Percentiles rank a stretch among this genome's conserved stretches.
Conservation (phyloP, 2,113 vertebrate species). For the Nibea albiflora region DNA sequence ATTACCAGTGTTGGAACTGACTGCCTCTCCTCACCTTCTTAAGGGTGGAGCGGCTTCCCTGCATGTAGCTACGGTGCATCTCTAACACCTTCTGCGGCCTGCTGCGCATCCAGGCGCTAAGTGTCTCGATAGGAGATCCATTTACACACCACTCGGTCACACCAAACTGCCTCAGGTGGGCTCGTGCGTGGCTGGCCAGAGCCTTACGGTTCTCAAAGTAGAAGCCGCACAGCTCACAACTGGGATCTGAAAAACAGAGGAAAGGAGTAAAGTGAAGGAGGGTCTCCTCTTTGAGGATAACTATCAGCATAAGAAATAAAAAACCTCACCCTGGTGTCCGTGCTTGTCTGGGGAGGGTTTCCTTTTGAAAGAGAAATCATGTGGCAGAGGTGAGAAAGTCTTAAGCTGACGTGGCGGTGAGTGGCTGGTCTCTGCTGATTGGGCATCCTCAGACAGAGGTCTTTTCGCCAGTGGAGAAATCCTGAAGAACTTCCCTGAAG, state of each 20-base stretch:
- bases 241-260: conserved; percentile 83
- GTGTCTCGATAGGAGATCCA: conserved; percentile 96
- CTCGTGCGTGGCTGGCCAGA: conserved; percentile 93
- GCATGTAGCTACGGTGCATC: conserved; percentile 94
- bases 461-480: conserved; percentile 85
- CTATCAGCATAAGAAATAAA: not conserved
- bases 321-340: conserved; percentile 85
- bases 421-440: conserved; percentile 54
- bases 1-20: not conserved
- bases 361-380: conserved; percentile 90
- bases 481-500: conserved; percentile 84
- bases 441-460: conserved; percentile 82
- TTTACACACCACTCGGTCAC: conserved; percentile 98
- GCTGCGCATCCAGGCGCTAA: conserved; percentile 97
- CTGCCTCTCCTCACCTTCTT: conserved; percentile 87
- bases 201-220: conserved; percentile 98
- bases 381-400: conserved; percentile 85
- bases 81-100: conserved; percentile 92
- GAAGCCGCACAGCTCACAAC: conserved; percentile 95
- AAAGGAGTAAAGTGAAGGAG: not conserved
- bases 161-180: conserved; percentile 95
- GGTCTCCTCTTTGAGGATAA: not conserved
- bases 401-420: conserved; percentile 70
- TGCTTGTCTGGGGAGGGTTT: conserved; percentile 89
- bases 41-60: conserved; percentile 87